A percentile compares a stretch with the other conserved stretches of the same genome.
phyloP scores from a whole-genome alignment of 2,113 vertebrate species.

The Gymnarchus niloticus region DNA sequence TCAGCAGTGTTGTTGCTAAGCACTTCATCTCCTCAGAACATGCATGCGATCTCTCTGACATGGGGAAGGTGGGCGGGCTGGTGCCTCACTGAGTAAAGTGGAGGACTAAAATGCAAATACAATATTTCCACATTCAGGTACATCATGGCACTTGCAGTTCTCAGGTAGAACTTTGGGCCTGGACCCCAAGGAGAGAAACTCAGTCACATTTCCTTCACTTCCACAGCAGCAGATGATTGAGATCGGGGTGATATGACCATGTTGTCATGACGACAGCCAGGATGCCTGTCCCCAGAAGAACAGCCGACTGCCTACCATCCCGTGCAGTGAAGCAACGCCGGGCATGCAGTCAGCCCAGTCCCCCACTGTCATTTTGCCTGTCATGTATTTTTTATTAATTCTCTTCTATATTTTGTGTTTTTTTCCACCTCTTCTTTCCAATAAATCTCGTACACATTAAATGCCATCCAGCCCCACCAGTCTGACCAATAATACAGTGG shows the following conservation, averaged over 20 bases:
- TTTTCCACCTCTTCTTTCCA: background rate
- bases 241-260: background rate
- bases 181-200: too few species aligned
- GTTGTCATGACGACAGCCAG: background rate
- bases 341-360: background rate
- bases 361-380: background rate
- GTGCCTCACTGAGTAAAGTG: too few species aligned
- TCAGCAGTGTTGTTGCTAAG: background rate
- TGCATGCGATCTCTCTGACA: too few species aligned
- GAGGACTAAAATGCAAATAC: background rate
- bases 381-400: background rate
- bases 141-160: background rate
- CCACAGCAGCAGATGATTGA: background rate
- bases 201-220: background rate
- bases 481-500: background rate
- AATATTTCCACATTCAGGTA: background rate
- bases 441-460: background rate
- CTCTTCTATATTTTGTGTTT: background rate
- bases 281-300: background rate
- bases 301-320: too few species aligned
- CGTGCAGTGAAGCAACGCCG: background rate
- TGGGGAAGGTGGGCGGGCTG: too few species aligned
- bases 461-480: background rate
- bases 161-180: too few species aligned
- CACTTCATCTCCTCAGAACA: too few species aligned